Percentiles rank a stretch among this genome's conserved stretches.
Conservation (phyloP, 2,797 vertebrate species). For the Agapornis canus region DNA sequence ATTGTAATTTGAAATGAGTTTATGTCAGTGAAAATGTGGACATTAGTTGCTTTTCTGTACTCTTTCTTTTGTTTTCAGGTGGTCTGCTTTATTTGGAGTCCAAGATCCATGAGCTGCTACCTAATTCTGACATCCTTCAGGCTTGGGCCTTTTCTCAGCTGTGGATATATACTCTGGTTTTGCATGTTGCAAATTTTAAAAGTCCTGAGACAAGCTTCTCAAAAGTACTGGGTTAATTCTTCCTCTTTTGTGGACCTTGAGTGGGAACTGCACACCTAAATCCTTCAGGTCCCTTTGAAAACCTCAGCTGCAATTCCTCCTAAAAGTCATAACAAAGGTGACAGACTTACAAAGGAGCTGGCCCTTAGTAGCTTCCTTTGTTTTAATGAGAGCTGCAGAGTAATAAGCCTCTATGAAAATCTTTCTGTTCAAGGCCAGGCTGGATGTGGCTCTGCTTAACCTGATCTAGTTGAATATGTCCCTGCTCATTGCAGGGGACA, state of each 20-base stretch:
- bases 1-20: background rate
- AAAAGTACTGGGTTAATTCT: background rate
- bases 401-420: background rate
- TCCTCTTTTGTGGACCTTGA: background rate
- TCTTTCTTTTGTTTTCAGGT: background rate
- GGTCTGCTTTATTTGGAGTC: background rate
- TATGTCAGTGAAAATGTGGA: background rate
- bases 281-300: background rate
- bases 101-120: fast-evolving
- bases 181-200: background rate
- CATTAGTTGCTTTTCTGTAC: background rate
- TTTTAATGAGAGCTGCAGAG: background rate
- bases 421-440: background rate
- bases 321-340: background rate
- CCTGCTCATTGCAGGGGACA: background rate
- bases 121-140: background rate
- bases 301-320: background rate
- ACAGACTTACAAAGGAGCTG: background rate
- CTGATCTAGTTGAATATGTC: background rate
- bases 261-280: background rate
- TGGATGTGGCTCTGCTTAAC: background rate
- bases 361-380: background rate
- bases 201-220: background rate
- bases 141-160: background rate
- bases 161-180: background rate